Percentiles rank a stretch among this genome's conserved stretches.
Evolutionary conservation across 2,113 vertebrate genomes (phyloP).

Genomic region (Laticauda colubrina): DNA sequence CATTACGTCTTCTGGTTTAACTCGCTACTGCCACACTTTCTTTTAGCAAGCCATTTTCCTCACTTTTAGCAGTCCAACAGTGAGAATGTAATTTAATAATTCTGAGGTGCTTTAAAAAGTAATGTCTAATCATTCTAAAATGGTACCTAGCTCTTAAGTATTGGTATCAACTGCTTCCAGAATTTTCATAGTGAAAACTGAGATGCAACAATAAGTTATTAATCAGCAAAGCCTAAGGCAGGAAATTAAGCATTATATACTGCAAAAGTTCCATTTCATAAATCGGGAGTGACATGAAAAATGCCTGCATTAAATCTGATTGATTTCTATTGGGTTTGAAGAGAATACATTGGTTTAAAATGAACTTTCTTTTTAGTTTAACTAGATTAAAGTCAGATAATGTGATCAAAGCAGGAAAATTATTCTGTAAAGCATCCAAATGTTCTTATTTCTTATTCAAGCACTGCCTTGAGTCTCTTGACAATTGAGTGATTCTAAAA

Average conservation of each 20-base stretch:
- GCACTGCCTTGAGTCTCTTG: not conserved
- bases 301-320: not conserved
- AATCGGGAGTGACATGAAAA: not conserved
- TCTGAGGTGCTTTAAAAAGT: not conserved
- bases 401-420: not conserved
- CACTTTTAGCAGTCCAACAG: too few relatives aligned
- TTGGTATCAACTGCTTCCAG: not conserved
- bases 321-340: not conserved
- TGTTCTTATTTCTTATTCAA: not conserved
- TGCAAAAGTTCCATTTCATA: not conserved
- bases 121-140: not conserved
- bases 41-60: not conserved
- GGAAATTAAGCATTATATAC: fast-evolving
- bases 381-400: not conserved
- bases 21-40: not conserved
- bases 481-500: not conserved
- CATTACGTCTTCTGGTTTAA: not conserved
- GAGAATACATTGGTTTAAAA: not conserved
- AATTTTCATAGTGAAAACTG: not conserved
- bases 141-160: not conserved
- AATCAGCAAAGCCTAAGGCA: fast-evolving
- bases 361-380: not conserved
- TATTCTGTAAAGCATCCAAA: not conserved
- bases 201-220: fast-evolving
- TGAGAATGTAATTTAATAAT: not conserved